These are phyloP conservation scores for Eumacrocentrus americanus DNA, from an alignment of 2,888 invertebrate genomes.

Conservation along the genomic window DNA sequence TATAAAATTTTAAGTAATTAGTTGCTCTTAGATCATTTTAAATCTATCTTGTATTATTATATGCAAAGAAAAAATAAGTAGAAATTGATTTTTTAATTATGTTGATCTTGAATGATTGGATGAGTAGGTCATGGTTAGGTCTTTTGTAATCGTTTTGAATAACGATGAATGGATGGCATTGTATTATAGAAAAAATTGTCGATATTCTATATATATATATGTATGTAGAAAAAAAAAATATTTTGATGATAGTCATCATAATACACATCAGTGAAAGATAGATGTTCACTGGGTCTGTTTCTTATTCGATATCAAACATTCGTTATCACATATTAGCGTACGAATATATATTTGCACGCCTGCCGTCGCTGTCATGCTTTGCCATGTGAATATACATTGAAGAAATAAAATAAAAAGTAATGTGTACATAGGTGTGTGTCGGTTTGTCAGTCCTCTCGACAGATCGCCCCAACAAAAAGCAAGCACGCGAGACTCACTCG, in stretches of 20 bases:
- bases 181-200: too few species aligned
- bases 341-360: not conserved
- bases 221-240: not conserved
- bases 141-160: too few species aligned
- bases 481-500: slow-evolving; percentile 2
- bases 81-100: not conserved
- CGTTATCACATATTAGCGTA: not conserved
- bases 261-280: too few species aligned
- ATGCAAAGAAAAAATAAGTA: not conserved
- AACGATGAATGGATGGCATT: too few species aligned
- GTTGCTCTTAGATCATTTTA: not conserved
- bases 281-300: too few species aligned
- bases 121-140: not conserved
- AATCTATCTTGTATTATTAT: not conserved
- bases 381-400: not conserved
- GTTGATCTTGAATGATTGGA: not conserved
- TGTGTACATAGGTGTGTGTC: not conserved
- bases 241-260: too few species aligned
- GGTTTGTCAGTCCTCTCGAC: not conserved
- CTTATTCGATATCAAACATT: too few species aligned
- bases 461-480: not conserved
- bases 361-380: not conserved
- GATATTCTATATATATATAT: not conserved
- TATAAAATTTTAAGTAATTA: not conserved
- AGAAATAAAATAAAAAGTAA: not conserved